Base-by-base conservation (phyloP, 2,113 vertebrate genomes). In the Pluvianellus socialis region DNA sequence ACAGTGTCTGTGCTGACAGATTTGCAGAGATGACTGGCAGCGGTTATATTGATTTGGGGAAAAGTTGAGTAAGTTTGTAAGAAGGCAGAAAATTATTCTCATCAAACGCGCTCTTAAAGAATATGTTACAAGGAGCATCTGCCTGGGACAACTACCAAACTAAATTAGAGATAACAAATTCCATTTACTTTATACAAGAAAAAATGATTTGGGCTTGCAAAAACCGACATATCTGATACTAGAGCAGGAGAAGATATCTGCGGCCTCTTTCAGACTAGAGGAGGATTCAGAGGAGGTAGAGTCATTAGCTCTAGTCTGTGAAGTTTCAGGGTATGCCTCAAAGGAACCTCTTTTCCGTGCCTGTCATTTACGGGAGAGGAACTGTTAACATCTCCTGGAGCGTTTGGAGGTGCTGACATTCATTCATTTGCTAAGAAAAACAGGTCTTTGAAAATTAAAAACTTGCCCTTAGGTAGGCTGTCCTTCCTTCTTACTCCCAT, bases 361-460 rank as follows among this genome's bases (percentile, higher is more conserved):
- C 49, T 82, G 93, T 87, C 89, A 33, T 42, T 88, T 65, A 13
- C 0, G 0, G 9, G 79, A 70, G 40, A 61, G 62, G 62, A 95
- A 45, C 71, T 93, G 92, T 94, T 83, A 93, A 92, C 63, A 12
- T 61, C 74, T 96, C 77, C 74, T 73, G 79, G 62, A 96, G 88
- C 6, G 2, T 56, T 88, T 27, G 40, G 77, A 82, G 70, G 42
- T 68, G 93, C 73, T 61, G 95, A 7, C 26, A 27, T 61, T 44
- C 44, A 89, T 93, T 82, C 53, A 76, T 93, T 93, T 91, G 35
- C 35, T 24, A 79, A 53, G 74, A 87, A 95, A 95, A 94, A 47
- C n/a, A 71, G 85, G 44, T 28, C 35, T 94, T 52, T 58, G 62
- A 45, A 79, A 85, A 82, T 42, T 40, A 68, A 87, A 87, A 45